Evolutionary conservation across 2,797 vertebrate genomes (phyloP), one percentile per base, ranked within the genome.

Genomic region (Podarcis lilfordi): DNA sequence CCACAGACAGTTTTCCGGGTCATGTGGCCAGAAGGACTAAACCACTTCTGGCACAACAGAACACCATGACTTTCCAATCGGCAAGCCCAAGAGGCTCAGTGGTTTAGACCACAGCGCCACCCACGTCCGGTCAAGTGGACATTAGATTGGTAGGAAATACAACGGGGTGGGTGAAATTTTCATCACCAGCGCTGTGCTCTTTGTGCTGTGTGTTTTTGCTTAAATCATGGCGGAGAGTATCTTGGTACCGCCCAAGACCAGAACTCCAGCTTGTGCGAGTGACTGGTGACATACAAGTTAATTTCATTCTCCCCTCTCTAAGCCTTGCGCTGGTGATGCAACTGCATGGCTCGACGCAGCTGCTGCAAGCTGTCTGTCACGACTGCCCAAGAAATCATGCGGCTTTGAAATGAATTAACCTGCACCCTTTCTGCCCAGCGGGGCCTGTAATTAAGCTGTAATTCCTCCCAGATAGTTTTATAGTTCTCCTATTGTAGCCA

Each of bases 371-470:
- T 83, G 83, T 79, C 43, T 82, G 79, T 92, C 84, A 93, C 88
- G 84, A 89, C 93, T 76, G 95, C 88, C 91, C 0, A 91, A 92
- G 87, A 94, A 95, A 92, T 45, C 37, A 15, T 3, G 23, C 82
- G 86, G 90, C 86, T 92, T 93, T 93, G 94, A 96, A 96, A 95
- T 94, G 80, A 92, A 92, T 95, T 96, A 95, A 96, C 94, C 91
- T 95, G 82, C 94, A 94, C 89, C 91, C 89, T 59, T 90, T 84
- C 75, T 95, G 92, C 92, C 82, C 35, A 86, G 93, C 32, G 23
- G 84, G 55, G 45, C 23, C 29, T 4, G 72, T 94, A 93, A 96
- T 96, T 95, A 96, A 96, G 94, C 90, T 95, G 90, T 96, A 94
- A 95, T 93, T 96, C 76, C 91, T 92, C 79, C 68, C 80, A 91